Percentiles rank a stretch among this genome's conserved stretches.
These are phyloP conservation scores for Serranus cabrilla DNA, from an alignment of 2,797 vertebrate species.

Conservation along the genomic window DNA sequence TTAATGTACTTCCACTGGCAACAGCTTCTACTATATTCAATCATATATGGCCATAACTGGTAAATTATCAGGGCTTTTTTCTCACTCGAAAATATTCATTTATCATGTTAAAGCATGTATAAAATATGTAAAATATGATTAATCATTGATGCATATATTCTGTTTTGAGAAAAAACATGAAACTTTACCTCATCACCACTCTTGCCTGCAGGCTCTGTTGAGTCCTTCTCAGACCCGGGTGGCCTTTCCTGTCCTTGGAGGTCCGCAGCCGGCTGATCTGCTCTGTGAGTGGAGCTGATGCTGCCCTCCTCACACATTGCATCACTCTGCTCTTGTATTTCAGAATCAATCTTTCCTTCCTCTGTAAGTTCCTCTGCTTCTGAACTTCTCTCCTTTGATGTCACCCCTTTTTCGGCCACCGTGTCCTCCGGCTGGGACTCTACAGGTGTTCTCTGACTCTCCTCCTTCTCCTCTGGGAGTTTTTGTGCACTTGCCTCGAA, in stretches of 20 bases:
- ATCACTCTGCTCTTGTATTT: conserved; percentile 37
- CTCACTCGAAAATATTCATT: not conserved
- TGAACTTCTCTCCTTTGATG: conserved; percentile 21
- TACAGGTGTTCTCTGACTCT: conserved; percentile 22
- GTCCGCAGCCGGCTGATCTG: conserved; percentile 40
- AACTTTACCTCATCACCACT: conserved; percentile 74
- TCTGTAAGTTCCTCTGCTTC: conserved; percentile 35
- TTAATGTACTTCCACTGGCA: no score
- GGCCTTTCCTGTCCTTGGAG: conserved; percentile 48
- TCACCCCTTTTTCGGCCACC: conserved; percentile 42
- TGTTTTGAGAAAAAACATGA: conserved; percentile 21
- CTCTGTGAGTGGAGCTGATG: conserved; percentile 26
- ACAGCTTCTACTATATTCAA: not conserved
- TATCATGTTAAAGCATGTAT: not conserved
- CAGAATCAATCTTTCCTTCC: conserved; percentile 27
- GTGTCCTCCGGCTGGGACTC: conserved; percentile 41
- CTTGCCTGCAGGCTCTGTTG: conserved; percentile 38
- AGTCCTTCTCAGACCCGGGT: conserved; percentile 45
- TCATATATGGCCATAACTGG: not conserved
- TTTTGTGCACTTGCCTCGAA: conserved; percentile 23
- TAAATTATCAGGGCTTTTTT: not conserved
- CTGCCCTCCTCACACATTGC: conserved; percentile 37
- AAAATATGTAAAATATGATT: conserved; percentile 1
- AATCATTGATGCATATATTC: not conserved
- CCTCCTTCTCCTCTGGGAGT: conserved; percentile 41